A percentile compares a stretch with the other conserved stretches of the same genome.
Evolutionary conservation across 2,113 vertebrate genomes (phyloP).

Genomic region (Psephotus haematonotus): DNA sequence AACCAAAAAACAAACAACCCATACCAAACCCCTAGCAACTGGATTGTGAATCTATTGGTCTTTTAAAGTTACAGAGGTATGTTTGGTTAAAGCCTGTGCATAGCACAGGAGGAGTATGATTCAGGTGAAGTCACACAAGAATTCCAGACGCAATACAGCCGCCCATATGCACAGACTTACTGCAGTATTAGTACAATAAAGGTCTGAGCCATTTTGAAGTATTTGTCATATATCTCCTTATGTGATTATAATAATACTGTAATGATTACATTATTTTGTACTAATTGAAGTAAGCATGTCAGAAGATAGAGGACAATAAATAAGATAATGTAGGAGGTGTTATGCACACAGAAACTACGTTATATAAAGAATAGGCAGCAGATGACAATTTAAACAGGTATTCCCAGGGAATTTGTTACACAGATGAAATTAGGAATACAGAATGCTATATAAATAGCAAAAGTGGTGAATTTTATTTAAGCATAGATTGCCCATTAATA

Average conservation of each 20-base stretch:
- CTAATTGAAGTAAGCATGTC: neutral
- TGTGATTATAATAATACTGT: neutral
- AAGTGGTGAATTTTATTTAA: neutral
- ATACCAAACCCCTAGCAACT: neutral
- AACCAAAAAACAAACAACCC: neutral
- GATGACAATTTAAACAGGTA: neutral
- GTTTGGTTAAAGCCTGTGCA: neutral
- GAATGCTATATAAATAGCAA: neutral
- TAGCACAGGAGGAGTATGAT: neutral
- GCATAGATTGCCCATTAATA: neutral
- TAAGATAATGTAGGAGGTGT: neutral
- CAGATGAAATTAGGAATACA: neutral
- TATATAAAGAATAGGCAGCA: neutral
- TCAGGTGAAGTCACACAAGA: neutral
- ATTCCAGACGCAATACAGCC: neutral
- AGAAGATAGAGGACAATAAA: constrained; percentile 18
- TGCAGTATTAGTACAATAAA: neutral
- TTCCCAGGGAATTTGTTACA: neutral
- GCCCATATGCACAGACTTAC: neutral
- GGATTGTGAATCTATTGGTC: neutral
- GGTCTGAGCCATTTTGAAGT: neutral
- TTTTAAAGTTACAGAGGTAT: neutral
- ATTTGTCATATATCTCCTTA: neutral
- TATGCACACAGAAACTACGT: neutral
- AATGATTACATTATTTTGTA: neutral